Evolutionary conservation across 2,888 invertebrate species (phyloP), one percentile per base, ranked within the genome.

Genomic region (Spisula subtruncata): DNA sequence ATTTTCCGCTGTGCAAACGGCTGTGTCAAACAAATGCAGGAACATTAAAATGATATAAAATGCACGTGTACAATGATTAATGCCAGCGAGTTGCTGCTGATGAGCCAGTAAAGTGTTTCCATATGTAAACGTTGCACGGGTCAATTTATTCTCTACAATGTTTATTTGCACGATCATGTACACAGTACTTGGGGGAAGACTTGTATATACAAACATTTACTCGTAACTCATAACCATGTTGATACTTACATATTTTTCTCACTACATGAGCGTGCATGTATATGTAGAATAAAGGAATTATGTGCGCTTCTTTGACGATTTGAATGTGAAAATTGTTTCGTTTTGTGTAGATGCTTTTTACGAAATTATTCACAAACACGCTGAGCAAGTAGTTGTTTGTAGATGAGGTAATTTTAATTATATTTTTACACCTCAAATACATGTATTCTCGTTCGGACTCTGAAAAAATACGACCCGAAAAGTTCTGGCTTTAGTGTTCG

Each of bases 121-220:
- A 75, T 35, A 75, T 75, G 75, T 75, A 75, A 75, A 75, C 32
- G 35, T 75, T 75, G 75, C 75, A 75, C 29, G 75, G 75, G 75
- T 75, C 75, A 75, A 75, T 75, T 75, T 75, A 75, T 75, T 6
- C 35, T 32, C 32, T 18, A 75, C 60, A 10, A 35, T 35, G 75
- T 75, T 75, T 75, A 35, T 75, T 75, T 75, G 35, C 32, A 75
- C 35, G 14, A 8, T 25, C 75, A 35, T 75, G 75, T 75, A 75
- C 12, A 75, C 35, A 35, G 32, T 35, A 35, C 35, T 32, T 32
- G 14, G 32, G 75, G 14, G 35, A 41, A 35, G 35, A 32, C 14
- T 75, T 75, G 14, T 75, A 75, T 35, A 75, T 35, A 75, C 75
- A 75, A 75, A 32, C 75, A 75, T 18, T 18, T 32, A 75, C 12